Base-by-base conservation (phyloP, 1,140 invertebrate genomes). In the Trichoplusia ni region DNA sequence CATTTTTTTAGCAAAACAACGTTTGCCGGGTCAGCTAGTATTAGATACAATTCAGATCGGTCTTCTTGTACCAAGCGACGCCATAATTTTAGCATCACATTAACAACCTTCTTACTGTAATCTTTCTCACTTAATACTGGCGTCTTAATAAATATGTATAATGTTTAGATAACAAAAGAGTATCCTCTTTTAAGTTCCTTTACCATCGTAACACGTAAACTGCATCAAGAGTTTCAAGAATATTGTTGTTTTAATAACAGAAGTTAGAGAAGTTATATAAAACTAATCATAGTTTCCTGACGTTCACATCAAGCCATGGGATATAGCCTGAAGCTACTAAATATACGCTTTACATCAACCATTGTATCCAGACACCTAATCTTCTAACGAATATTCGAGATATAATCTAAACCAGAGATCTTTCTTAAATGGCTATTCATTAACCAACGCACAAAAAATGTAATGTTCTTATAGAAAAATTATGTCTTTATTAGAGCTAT, bases 401-500 rank as follows among this genome's bases (percentile, higher is more conserved):
- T 56, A n/a, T 51, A 47, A 21, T 51, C 13, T 18, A 35, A 2
- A 1, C 14, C 13, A 60, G 35, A 62, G 71, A 7, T 76, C 78
- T 69, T 54, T 16, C 29, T 72, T 67, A 7, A 62, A 40, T 82
- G 74, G 77, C 63, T 31, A 9, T 33, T 64, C 21, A 59, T 69
- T 66, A 60, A 40, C 66, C 33, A 25, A 14, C 40, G 19, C 33
- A 51, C 66, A 70, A 77, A 73, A 78, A 77, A 59, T 68, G 61
- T 69, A 16, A 60, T 44, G 53, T 70, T 73, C 69, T 64, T 19
- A 56, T 66, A 80, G 54, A 69, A 71, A 79, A 80, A 81, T 80
- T 77, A 81, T 82, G 77, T 80, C 80, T 86, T 77, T 81, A 86
- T 82, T 79, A 82, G 66, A 78, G 53, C 62, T 47, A 81, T 80